A percentile compares a stretch with the other conserved stretches of the same genome.
phyloP scores from a whole-genome alignment of 2,797 vertebrate species.

The Coluber constrictor region DNA sequence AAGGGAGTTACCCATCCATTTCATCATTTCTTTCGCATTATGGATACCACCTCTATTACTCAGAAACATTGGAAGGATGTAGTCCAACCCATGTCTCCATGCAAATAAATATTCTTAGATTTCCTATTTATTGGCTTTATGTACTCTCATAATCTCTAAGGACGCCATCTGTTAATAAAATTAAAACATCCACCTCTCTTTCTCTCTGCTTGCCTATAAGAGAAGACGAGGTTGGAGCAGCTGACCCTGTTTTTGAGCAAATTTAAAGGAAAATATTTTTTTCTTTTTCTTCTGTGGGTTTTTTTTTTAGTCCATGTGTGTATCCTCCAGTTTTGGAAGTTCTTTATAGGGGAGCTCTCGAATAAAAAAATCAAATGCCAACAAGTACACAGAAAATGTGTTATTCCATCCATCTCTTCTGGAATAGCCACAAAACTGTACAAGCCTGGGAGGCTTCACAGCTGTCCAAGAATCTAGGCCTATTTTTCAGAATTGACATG shows the following conservation, averaged over 20 bases:
- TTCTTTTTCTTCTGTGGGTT: neutral
- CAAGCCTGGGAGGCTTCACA: neutral
- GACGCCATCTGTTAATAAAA: neutral
- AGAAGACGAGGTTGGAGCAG: neutral
- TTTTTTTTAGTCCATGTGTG: neutral
- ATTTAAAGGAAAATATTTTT: neutral
- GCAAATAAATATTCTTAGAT: neutral
- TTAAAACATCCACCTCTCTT: neutral
- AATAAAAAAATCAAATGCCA: neutral
- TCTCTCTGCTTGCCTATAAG: neutral
- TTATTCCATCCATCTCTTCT: neutral
- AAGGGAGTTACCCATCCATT: neutral
- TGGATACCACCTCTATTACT: neutral
- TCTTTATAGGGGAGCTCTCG: neutral
- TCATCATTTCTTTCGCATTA: neutral
- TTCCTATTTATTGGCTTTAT: neutral
- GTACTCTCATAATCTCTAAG: neutral
- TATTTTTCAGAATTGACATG: conserved; percentile 1
- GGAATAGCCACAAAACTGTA: neutral
- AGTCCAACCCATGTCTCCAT: neutral
- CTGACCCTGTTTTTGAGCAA: neutral
- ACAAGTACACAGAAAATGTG: neutral
- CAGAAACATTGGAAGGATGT: neutral
- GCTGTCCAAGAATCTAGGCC: conserved; percentile 67
- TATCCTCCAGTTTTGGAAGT: neutral